phyloP scores from a whole-genome alignment of 2,888 invertebrate species.

The Cataglyphis albicans region DNA sequence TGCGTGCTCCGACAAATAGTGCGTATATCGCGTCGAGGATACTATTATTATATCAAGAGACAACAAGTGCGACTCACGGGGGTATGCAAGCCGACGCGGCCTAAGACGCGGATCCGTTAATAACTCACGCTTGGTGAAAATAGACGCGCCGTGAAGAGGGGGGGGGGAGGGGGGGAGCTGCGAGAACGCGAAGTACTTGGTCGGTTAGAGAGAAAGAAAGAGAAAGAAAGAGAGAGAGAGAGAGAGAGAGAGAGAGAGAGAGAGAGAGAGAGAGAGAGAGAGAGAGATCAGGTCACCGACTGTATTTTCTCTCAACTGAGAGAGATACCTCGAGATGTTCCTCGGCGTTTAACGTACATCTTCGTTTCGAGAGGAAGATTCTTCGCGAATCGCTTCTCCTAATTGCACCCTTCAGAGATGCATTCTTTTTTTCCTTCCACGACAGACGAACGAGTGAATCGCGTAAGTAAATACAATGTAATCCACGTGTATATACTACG shows the following conservation, averaged over 20 bases:
- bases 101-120: conserved; percentile 71
- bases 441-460: not conserved
- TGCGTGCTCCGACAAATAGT: conserved; percentile 70
- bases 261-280: conserved; percentile 16
- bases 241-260: conserved; percentile 21
- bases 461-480: not conserved
- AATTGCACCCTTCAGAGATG: not conserved
- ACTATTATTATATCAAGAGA: conserved; percentile 77
- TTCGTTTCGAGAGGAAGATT: not conserved
- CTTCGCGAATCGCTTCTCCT: not conserved
- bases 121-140: conserved; percentile 74
- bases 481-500: not conserved
- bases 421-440: not conserved
- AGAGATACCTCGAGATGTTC: conserved; percentile 27
- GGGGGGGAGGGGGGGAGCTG: conserved; percentile 51
- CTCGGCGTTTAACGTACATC: conserved; percentile 5
- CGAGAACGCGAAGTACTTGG: conserved; percentile 63
- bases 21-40: conserved; percentile 58
- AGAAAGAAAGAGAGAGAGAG: conserved; percentile 22
- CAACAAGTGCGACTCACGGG: conserved; percentile 69
- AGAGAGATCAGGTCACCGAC: conserved; percentile 61
- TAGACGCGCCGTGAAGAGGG: conserved; percentile 65
- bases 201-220: conserved; percentile 48
- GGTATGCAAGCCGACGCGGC: conserved; percentile 59
- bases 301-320: conserved; percentile 40